Evolutionary conservation across 2,888 invertebrate genomes (phyloP), one percentile per base, ranked within the genome.

Genomic region (Bellardia pandia): DNA sequence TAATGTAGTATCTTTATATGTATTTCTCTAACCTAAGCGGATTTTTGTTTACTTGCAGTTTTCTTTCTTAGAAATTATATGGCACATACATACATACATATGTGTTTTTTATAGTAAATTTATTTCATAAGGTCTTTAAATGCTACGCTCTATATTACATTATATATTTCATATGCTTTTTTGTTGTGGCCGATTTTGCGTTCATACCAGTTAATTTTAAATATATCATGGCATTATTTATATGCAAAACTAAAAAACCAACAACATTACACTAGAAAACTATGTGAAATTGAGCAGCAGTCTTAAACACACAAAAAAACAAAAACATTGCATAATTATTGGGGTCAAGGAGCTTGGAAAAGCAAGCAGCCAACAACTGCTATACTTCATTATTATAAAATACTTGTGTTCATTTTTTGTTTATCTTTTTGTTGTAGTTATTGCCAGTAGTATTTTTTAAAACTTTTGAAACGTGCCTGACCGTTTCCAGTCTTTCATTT

Each of bases 331-430:
- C 87, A 81, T 85, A 87, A 85, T 85, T 85, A 87, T 85, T 87
- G 85, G 81, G 87, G 87, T 87, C 87, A 87, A 87, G 87, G 87
- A 87, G 87, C 64, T 64, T 66, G n/a, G 16, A 62, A 69, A 75
- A 40, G 42, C 51, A 45, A 64, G 33, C 30, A 33, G 69, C 53
- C 45, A 40, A 42, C 48, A 62, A 30, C 16, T 23, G 23, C 51
- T 66, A 45, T 16, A 74, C 80, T 72, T 80, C 62, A 71, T 80
- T 80, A 64, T 72, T 80, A 62, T 53, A 72, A 80, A 74, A 72
- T 64, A 72, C 62, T 81, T n/a, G 56, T 66, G 45, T 45, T 42
- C 42, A 33, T 45, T 53, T 56, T 23, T 45, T 16, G 14, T 48
- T 23, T 23, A 23, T 51, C 53, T 66, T 42, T 16, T 58, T 2